Evolutionary conservation across 1,140 invertebrate species (phyloP).

Genomic region (Euwallacea fornicatus): DNA sequence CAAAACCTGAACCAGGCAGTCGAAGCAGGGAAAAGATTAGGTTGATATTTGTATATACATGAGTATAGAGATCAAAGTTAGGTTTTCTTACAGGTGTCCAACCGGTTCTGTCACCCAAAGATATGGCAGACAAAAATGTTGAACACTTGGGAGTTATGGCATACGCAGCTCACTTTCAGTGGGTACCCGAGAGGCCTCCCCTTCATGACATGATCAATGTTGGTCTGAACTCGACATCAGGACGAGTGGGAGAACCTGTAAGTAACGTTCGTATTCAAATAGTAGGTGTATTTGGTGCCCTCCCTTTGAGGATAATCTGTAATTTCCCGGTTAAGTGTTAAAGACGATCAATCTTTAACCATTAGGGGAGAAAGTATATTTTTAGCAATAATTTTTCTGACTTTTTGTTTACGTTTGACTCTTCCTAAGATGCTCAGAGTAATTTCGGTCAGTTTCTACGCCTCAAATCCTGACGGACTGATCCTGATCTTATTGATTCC

Average conservation of each 20-base stretch:
- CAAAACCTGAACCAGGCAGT: constrained; percentile 76
- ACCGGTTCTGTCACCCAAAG: constrained; percentile 86
- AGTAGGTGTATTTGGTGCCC: background rate
- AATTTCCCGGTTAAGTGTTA: too few relatives aligned
- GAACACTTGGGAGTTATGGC: constrained; percentile 97
- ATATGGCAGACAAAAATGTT: constrained; percentile 91
- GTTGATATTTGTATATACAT: constrained; percentile 49
- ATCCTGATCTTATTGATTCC: too few relatives aligned
- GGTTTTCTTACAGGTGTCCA: constrained; percentile 69
- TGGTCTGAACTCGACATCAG: constrained; percentile 75
- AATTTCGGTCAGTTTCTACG: too few relatives aligned
- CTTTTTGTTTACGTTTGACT: background rate
- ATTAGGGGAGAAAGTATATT: too few relatives aligned
- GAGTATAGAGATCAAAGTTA: background rate
- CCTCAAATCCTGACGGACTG: too few relatives aligned
- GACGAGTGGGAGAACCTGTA: constrained; percentile 80
- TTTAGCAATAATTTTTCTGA: background rate
- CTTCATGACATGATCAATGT: constrained; percentile 77
- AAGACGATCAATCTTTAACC: too few relatives aligned
- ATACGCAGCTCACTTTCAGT: constrained; percentile 87
- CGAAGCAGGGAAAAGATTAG: constrained; percentile 64
- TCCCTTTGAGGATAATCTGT: too few relatives aligned
- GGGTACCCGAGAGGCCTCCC: constrained; percentile 79
- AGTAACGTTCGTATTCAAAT: constrained; percentile 46
- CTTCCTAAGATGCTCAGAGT: too few relatives aligned